phyloP scores from a whole-genome alignment of 2,113 vertebrate genomes.

The Percina caprodes region DNA sequence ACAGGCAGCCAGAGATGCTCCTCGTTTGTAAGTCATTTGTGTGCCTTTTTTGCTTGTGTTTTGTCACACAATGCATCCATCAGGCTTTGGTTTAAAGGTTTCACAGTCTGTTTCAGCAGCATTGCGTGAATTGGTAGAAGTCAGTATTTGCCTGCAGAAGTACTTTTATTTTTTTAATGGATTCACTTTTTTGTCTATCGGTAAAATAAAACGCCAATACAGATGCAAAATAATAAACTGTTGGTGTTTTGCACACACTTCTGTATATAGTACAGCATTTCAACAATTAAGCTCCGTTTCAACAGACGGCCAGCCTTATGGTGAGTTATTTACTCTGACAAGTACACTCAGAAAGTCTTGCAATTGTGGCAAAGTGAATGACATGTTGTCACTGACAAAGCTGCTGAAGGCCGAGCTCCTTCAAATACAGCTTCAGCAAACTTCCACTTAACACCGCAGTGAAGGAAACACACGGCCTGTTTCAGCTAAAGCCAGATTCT shows the following conservation, averaged over 20 bases:
- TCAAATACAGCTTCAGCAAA: conserved; percentile 71
- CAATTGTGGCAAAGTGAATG: conserved; percentile 64
- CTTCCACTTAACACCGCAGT: conserved; percentile 19
- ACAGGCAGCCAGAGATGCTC: conserved; percentile 31
- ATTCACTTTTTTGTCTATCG: too few species aligned
- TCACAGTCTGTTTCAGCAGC: conserved; percentile 13
- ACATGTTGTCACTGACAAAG: conserved; percentile 51
- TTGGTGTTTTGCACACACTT: conserved; percentile 12
- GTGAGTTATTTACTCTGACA: conserved; percentile 63
- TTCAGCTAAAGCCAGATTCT: conserved; percentile 40
- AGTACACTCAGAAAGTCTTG: conserved; percentile 68
- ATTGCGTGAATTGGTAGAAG: conserved; percentile 1
- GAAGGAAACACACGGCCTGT: conserved; percentile 29
- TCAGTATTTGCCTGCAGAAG: background rate
- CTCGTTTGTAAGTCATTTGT: conserved; percentile 55
- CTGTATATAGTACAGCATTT: conserved; percentile 3
- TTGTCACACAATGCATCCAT: conserved; percentile 24
- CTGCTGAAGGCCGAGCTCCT: conserved; percentile 24
- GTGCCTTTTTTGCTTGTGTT: conserved; percentile 41
- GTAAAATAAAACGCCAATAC: too few species aligned
- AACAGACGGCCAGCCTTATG: conserved; percentile 29
- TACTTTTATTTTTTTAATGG: too few species aligned
- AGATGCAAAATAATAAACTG: background rate
- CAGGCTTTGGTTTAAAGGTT: conserved; percentile 20
- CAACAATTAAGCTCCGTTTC: conserved; percentile 14